These are phyloP conservation scores for Caranx ignobilis DNA, from an alignment of 2,113 vertebrate genomes.

Conservation along the genomic window DNA sequence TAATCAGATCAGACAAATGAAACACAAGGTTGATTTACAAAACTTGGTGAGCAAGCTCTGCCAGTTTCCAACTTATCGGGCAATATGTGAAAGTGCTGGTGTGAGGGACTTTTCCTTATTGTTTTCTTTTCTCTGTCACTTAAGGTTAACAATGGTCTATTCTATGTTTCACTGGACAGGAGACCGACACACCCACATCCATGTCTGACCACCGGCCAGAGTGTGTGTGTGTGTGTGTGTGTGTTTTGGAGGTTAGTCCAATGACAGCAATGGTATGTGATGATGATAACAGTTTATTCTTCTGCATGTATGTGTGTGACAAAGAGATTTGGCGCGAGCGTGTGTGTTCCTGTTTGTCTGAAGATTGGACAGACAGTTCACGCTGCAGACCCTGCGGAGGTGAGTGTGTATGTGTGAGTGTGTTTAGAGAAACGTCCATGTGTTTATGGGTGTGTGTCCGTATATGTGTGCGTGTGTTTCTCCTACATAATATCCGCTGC, in stretches of 20 bases:
- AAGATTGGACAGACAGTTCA: conserved; percentile 52
- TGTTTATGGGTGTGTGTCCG: conserved; percentile 38
- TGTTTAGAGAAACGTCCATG: conserved; percentile 41
- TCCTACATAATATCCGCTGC: conserved; percentile 37
- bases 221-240: conserved; percentile 20
- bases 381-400: conserved; percentile 43
- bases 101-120: conserved; percentile 54
- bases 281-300: conserved; percentile 57
- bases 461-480: conserved; percentile 26
- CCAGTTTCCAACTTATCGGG: conserved; percentile 28
- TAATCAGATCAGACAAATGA: conserved; percentile 40
- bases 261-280: conserved; percentile 44
- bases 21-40: conserved; percentile 26
- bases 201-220: conserved; percentile 26
- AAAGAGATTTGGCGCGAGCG: neutral
- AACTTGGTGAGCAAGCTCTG: conserved; percentile 12
- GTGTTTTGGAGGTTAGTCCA: conserved; percentile 22
- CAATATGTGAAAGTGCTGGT: conserved; percentile 7
- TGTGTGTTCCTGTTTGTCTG: conserved; percentile 63
- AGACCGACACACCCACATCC: conserved; percentile 48
- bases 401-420: conserved; percentile 35
- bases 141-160: conserved; percentile 59
- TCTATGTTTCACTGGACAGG: conserved; percentile 42
- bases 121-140: conserved; percentile 58
- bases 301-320: conserved; percentile 22